phyloP scores from a whole-genome alignment of 2,888 invertebrate genomes.

The Eucera pruinosa region DNA sequence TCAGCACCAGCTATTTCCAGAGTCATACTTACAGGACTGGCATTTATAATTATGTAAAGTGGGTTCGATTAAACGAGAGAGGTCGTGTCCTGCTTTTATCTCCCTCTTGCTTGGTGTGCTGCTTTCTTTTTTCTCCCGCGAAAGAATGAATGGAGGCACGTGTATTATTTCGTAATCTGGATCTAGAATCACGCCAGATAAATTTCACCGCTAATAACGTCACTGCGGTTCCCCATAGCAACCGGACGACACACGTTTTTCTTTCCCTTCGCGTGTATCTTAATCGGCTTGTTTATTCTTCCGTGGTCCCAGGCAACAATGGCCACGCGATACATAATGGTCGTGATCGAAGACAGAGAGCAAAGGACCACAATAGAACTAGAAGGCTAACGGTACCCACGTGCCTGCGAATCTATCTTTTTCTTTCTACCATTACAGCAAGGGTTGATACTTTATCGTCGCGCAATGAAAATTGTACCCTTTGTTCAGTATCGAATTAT shows the following conservation, averaged over 20 bases:
- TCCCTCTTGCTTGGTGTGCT: background rate
- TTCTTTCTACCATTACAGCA: background rate
- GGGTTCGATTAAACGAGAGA: conserved; percentile 33
- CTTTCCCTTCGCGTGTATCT: conserved; percentile 5
- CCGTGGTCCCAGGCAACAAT: background rate
- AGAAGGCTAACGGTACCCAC: conserved; percentile 35
- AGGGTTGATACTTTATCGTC: background rate
- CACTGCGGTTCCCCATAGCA: conserved; percentile 18
- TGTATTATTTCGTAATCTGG: conserved; percentile 35
- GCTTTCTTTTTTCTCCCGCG: conserved; percentile 2
- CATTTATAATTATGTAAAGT: conserved; percentile 56
- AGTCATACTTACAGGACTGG: conserved; percentile 26
- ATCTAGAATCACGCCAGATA: conserved; percentile 1
- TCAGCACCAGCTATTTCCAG: background rate
- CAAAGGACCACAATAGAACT: background rate
- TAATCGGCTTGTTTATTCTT: conserved; percentile 36
- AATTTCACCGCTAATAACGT: conserved; percentile 29
- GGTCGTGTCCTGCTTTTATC: conserved; percentile 19
- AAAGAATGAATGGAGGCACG: conserved; percentile 41
- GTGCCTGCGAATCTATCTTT: conserved; percentile 13
- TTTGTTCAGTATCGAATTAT: background rate
- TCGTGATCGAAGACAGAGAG: conserved; percentile 26
- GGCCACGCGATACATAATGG: conserved; percentile 26
- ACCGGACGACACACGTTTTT: background rate
- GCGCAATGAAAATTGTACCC: background rate